Conservation (phyloP, 1,140 invertebrate species). For the Halictus rubicundus region DNA sequence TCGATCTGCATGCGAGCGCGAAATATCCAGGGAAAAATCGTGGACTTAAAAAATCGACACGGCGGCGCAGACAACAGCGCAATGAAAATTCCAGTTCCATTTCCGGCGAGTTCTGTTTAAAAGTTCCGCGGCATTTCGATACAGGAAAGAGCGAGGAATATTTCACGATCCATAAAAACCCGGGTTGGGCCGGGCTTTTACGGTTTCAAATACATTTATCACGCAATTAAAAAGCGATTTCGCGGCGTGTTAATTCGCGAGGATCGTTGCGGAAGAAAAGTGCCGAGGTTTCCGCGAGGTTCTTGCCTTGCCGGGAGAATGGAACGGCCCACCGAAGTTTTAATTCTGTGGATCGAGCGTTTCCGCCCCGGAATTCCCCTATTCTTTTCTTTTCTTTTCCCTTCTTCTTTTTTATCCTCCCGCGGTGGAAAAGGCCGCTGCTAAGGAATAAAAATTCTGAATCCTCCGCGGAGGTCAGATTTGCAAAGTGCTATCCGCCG, state of each 20-base stretch:
- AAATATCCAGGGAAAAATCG: no score
- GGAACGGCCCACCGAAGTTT: not conserved
- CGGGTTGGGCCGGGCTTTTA: not conserved
- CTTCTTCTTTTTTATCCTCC: no score
- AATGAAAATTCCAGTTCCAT: no score
- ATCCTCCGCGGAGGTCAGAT: slow-evolving; percentile 38
- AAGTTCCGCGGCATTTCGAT: not conserved
- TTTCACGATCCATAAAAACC: not conserved
- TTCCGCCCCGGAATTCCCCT: not conserved
- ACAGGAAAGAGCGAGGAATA: not conserved
- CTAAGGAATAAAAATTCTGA: slow-evolving; percentile 33
- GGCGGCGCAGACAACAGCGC: no score
- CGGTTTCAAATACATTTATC: not conserved
- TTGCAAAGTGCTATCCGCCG: slow-evolving; percentile 45
- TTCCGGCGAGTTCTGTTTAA: no score
- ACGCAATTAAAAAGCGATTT: slow-evolving; percentile 5
- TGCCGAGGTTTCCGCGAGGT: not conserved
- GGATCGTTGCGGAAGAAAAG: not conserved
- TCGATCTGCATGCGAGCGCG: no score
- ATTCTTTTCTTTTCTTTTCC: not conserved
- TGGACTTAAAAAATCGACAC: no score
- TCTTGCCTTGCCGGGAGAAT: not conserved
- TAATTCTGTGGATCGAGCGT: slow-evolving; percentile 21
- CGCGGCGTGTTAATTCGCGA: not conserved
- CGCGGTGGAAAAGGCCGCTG: not conserved